Evolutionary conservation across 2,113 vertebrate genomes (phyloP).

Genomic region (Elanoides forficatus): DNA sequence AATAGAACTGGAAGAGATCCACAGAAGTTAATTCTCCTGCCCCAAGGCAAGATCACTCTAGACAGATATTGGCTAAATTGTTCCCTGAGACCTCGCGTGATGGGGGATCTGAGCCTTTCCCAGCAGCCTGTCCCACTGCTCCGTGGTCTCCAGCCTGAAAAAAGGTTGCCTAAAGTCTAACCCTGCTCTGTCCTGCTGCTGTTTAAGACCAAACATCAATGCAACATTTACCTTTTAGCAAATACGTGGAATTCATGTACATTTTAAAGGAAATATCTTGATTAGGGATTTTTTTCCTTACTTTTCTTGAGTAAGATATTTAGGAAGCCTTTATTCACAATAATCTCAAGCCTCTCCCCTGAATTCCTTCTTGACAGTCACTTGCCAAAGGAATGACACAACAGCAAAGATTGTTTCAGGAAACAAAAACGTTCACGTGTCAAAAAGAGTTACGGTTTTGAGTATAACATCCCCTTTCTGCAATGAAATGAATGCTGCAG

Average conservation of each 20-base stretch:
- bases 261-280: background rate
- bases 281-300: background rate
- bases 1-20: background rate
- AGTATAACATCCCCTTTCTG: background rate
- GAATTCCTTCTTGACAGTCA: background rate
- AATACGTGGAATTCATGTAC: background rate
- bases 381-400: background rate
- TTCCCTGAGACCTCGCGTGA: background rate
- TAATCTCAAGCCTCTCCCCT: background rate
- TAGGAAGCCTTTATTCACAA: background rate
- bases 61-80: background rate
- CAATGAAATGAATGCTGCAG: background rate
- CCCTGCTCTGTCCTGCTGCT: background rate
- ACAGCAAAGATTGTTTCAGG: background rate
- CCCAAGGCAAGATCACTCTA: background rate
- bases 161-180: background rate
- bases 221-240: background rate
- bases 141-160: fast-evolving
- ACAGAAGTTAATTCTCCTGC: background rate
- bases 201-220: background rate
- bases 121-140: background rate
- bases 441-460: background rate
- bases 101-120: background rate
- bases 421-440: background rate
- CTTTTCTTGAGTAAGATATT: background rate